Percentiles rank a stretch among this genome's conserved stretches.
phyloP scores from a whole-genome alignment of 2,888 invertebrate species.

The Palloptera scutellata region DNA sequence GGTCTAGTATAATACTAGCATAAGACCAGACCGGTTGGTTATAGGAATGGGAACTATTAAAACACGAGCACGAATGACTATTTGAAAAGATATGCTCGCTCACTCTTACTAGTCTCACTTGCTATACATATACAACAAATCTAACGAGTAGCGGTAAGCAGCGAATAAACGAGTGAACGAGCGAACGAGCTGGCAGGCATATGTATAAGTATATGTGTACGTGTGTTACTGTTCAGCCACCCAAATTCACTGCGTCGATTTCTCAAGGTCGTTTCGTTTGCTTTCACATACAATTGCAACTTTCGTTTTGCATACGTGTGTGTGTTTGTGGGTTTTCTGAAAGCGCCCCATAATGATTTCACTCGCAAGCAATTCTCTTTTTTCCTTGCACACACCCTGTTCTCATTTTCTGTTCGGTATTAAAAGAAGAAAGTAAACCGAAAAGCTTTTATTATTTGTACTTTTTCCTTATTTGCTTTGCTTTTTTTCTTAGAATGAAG shows the following conservation, averaged over 20 bases:
- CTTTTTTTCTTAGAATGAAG: not conserved
- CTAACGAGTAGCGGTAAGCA: not conserved
- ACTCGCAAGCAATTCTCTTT: not conserved
- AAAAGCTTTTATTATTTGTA: not conserved
- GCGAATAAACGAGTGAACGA: not conserved
- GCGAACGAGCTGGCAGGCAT: no score
- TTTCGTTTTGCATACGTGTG: not conserved
- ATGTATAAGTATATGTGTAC: not conserved
- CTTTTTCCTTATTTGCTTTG: not conserved
- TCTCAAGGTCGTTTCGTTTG: constrained; percentile 19
- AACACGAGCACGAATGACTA: no score
- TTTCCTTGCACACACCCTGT: not conserved
- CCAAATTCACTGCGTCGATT: constrained; percentile 18
- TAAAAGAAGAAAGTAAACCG: not conserved
- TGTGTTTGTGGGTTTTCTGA: not conserved
- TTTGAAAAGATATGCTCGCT: not conserved
- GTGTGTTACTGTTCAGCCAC: constrained; percentile 6
- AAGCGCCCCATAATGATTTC: constrained; percentile 3
- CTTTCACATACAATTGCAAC: no score
- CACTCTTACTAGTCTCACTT: not conserved
- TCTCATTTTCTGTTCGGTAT: not conserved
- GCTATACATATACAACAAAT: no score
- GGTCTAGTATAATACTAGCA: no score
- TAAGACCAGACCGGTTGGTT: no score
- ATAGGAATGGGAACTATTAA: not conserved